Evolutionary conservation across 2,797 vertebrate genomes (phyloP).

Genomic region (Cyprinodon diabolis): DNA sequence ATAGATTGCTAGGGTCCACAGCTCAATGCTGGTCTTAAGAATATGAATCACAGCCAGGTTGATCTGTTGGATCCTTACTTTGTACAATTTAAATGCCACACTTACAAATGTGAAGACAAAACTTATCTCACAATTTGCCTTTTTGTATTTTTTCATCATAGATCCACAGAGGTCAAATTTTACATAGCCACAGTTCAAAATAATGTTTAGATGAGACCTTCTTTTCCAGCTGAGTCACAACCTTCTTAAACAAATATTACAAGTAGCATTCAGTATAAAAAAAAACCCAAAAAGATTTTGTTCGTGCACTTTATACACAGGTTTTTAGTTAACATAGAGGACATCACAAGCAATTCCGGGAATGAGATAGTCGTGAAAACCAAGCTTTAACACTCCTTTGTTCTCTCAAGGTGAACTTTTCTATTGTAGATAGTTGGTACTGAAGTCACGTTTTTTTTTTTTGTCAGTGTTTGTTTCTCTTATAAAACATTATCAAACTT

Average conservation of each 20-base stretch:
- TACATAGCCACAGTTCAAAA: not conserved
- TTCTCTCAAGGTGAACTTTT: not conserved
- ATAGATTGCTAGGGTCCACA: constrained; percentile 61
- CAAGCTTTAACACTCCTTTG: not conserved
- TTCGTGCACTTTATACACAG: not conserved
- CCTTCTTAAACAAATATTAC: not conserved
- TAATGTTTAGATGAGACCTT: not conserved
- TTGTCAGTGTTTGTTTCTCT: not conserved
- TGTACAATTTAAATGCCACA: too few relatives aligned
- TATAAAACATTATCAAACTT: not conserved
- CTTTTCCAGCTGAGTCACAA: not conserved
- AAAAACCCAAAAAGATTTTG: not conserved
- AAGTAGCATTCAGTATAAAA: not conserved
- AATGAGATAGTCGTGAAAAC: not conserved
- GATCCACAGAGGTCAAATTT: not conserved
- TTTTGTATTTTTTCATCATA: not conserved
- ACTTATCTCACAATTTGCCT: not conserved
- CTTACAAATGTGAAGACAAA: not conserved
- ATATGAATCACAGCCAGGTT: constrained; percentile 38
- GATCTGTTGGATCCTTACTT: too few relatives aligned
- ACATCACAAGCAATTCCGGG: not conserved
- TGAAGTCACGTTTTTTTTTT: too few relatives aligned
- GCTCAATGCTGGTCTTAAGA: constrained; percentile 49
- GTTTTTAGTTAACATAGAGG: not conserved
- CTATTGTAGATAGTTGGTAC: not conserved